Evolutionary conservation across 2,888 invertebrate species (phyloP).

Genomic region (Hesperia comma): DNA sequence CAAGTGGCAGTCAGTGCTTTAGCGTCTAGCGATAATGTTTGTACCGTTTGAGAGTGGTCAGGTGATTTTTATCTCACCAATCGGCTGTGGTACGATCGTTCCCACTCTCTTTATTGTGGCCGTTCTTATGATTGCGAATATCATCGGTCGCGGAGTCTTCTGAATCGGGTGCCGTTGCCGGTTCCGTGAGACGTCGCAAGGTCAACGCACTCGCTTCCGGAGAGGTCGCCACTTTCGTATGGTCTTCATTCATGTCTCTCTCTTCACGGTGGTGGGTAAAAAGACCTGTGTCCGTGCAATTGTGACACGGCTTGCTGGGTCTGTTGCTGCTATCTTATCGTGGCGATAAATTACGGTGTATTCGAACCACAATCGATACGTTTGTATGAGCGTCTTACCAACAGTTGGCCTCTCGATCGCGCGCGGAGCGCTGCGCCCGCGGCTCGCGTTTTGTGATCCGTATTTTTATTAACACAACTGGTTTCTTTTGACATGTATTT

Average conservation of each 20-base stretch:
- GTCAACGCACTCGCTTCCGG: conserved; percentile 46
- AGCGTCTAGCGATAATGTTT: conserved; percentile 54
- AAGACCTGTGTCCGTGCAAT: conserved; percentile 50
- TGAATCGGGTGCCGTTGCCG: conserved; percentile 37
- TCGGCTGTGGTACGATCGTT: conserved; percentile 48
- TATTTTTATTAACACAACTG: conserved; percentile 36
- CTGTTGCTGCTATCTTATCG: conserved; percentile 69
- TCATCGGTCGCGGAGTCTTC: conserved; percentile 42
- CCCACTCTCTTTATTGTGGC: conserved; percentile 57
- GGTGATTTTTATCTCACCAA: conserved; percentile 54
- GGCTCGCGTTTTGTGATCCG: conserved; percentile 41
- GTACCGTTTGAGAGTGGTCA: conserved; percentile 56
- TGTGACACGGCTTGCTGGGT: conserved; percentile 52
- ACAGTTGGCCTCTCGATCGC: conserved; percentile 74
- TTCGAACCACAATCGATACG: conserved; percentile 77
- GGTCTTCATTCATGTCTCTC: conserved; percentile 26
- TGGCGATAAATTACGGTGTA: conserved; percentile 73
- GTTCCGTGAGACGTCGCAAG: conserved; percentile 41
- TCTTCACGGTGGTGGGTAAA: conserved; percentile 44
- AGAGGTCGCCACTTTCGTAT: conserved; percentile 37
- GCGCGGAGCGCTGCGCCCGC: conserved; percentile 61
- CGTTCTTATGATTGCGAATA: conserved; percentile 56
- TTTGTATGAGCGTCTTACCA: conserved; percentile 60
- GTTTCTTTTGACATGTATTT: conserved; percentile 24
- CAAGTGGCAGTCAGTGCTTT: conserved; percentile 55